These are phyloP conservation scores for Patella vulgata DNA, from an alignment of 1,140 invertebrate species.

Conservation along the genomic window DNA sequence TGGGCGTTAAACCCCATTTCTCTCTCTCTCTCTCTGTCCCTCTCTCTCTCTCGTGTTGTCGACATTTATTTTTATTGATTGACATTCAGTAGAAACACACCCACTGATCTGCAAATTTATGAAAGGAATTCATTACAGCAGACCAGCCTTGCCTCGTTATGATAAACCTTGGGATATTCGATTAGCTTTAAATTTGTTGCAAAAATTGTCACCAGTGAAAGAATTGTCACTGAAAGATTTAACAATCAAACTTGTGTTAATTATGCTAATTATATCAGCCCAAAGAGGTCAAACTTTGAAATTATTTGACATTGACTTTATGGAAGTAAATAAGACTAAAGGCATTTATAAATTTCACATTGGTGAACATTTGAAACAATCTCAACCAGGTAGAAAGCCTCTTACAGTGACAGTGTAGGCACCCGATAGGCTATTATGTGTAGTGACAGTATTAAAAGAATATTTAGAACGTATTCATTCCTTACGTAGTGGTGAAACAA, in stretches of 20 bases:
- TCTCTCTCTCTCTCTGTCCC: too few species aligned
- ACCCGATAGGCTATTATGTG: slow-evolving; percentile 3
- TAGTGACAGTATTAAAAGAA: slow-evolving; percentile 4
- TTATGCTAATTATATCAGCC: slow-evolving; percentile 14
- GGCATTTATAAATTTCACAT: slow-evolving; percentile 2
- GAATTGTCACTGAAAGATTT: background rate
- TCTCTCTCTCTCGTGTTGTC: too few species aligned
- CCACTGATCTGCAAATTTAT: slow-evolving; percentile 16
- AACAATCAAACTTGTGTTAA: background rate
- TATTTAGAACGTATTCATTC: slow-evolving; percentile 14
- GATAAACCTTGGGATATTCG: slow-evolving; percentile 17
- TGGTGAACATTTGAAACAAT: slow-evolving; percentile 15
- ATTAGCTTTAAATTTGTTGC: slow-evolving; percentile 9
- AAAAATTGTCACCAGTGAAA: slow-evolving; percentile 6
- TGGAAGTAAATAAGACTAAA: background rate
- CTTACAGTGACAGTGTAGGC: background rate
- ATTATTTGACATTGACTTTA: slow-evolving; percentile 21
- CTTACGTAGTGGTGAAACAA: background rate
- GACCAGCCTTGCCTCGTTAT: slow-evolving; percentile 19
- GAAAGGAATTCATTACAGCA: slow-evolving; percentile 13
- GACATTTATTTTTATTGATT: background rate
- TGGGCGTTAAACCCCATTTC: too few species aligned
- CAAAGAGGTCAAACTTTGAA: slow-evolving; percentile 18
- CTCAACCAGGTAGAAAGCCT: slow-evolving; percentile 13
- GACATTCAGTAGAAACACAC: slow-evolving; percentile 5